Conservation (phyloP, 1,140 invertebrate species). For the Tetramorium alpestre region DNA sequence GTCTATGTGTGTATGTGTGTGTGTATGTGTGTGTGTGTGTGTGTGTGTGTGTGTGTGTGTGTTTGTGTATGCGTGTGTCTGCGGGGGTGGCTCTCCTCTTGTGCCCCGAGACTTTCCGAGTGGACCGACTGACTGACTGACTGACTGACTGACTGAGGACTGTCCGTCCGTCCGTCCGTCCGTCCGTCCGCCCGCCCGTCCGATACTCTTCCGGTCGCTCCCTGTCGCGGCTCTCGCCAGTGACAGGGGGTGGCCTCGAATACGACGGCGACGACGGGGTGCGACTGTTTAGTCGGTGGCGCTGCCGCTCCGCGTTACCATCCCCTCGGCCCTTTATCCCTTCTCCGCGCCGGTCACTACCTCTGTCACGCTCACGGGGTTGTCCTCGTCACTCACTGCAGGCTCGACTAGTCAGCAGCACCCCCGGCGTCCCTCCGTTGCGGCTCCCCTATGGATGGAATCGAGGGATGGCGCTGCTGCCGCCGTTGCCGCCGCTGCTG, state of each 20-base stretch:
- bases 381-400: conserved; percentile 27
- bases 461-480: conserved; percentile 61
- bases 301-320: conserved; percentile 69
- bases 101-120: conserved; percentile 25
- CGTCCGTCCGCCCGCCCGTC: conserved; percentile 56
- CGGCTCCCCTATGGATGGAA: conserved; percentile 67
- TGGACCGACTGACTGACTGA: conserved; percentile 65
- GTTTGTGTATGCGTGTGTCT: not conserved
- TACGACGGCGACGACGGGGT: conserved; percentile 77
- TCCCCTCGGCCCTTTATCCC: conserved; percentile 52
- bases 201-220: conserved; percentile 71
- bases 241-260: conserved; percentile 73
- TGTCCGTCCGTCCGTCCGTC: conserved; percentile 44
- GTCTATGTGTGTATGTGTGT: not conserved
- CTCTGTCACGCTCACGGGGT: conserved; percentile 22
- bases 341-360: conserved; percentile 1
- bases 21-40: not conserved
- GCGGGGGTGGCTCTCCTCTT: conserved; percentile 14
- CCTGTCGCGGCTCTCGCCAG: conserved; percentile 75
- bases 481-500: not conserved
- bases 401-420: conserved; percentile 35
- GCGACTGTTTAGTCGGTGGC: conserved; percentile 79
- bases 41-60: not conserved
- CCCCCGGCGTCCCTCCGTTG: conserved; percentile 70
- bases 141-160: conserved; percentile 54